These are phyloP conservation scores for Mustelus asterias DNA, from an alignment of 2,113 vertebrate genomes.

Conservation along the genomic window DNA sequence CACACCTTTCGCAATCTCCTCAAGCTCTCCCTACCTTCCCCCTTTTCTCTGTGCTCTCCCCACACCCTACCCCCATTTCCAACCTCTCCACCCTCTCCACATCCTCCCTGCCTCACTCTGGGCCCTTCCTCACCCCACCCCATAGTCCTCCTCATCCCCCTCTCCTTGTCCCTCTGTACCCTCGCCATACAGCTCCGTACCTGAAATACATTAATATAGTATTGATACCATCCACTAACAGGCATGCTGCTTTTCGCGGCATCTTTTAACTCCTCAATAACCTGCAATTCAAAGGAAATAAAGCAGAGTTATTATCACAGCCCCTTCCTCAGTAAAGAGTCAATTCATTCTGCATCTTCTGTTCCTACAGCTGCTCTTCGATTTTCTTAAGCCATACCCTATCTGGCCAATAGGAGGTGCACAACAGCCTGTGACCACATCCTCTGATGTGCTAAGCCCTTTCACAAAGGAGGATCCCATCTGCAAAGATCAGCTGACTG, in stretches of 20 bases:
- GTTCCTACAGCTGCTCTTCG: background rate
- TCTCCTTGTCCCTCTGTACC: background rate
- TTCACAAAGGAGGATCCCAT: background rate
- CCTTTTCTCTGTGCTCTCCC: too few relatives aligned
- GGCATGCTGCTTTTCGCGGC: background rate
- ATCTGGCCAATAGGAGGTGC: background rate
- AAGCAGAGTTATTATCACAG: background rate
- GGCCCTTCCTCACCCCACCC: too few relatives aligned
- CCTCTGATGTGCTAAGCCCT: background rate
- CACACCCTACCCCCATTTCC: too few relatives aligned
- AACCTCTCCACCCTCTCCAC: too few relatives aligned
- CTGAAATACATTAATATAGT: background rate
- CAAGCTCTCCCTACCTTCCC: background rate
- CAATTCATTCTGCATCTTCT: background rate
- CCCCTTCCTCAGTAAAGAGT: background rate
- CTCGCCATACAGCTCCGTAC: background rate
- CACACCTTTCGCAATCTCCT: too few relatives aligned
- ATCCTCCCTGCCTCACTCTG: background rate
- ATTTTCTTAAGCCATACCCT: background rate
- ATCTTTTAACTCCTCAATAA: background rate
- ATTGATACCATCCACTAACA: rapidly evolving
- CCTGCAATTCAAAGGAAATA: background rate
- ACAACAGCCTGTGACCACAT: background rate
- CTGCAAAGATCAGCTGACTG: background rate
- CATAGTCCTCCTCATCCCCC: too few relatives aligned